These are phyloP conservation scores for Popillia japonica DNA, from an alignment of 1,140 invertebrate genomes.

Conservation along the genomic window DNA sequence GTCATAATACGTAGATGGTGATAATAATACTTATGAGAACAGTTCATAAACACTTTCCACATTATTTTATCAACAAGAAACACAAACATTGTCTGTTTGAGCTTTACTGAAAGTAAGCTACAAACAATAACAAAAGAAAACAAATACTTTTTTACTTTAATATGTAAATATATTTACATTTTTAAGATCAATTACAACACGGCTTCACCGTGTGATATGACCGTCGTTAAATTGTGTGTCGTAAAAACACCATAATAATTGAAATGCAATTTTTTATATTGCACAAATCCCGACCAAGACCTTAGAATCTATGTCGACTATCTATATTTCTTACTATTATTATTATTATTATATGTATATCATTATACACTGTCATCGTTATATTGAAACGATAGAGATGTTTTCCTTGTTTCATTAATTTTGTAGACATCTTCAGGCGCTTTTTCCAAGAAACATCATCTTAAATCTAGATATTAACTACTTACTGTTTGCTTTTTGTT, in stretches of 20 bases:
- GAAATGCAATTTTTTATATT: constrained; percentile 26
- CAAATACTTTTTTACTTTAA: not conserved
- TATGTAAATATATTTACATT: constrained; percentile 5
- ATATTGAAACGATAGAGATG: not conserved
- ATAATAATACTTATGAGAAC: not conserved
- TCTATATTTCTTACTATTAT: constrained; percentile 33
- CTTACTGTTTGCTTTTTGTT: constrained; percentile 13
- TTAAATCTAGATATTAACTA: constrained; percentile 33
- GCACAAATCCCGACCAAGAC: constrained; percentile 30
- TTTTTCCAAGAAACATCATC: constrained; percentile 33
- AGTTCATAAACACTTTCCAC: not conserved
- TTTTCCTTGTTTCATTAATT: constrained; percentile 19
- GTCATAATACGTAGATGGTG: not conserved
- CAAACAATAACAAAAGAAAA: constrained; percentile 20
- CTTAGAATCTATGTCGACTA: constrained; percentile 29
- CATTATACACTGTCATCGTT: constrained; percentile 1
- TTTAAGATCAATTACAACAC: not conserved
- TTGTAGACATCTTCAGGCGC: constrained; percentile 32
- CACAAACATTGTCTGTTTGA: not conserved
- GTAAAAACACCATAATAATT: not conserved
- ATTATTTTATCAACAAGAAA: not conserved
- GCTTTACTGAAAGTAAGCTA: not conserved
- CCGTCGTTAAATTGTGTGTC: not conserved
- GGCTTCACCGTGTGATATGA: not conserved
- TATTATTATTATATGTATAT: constrained; percentile 6